Conservation (phyloP, 2,797 vertebrate species). For the Myotis daubentonii region DNA sequence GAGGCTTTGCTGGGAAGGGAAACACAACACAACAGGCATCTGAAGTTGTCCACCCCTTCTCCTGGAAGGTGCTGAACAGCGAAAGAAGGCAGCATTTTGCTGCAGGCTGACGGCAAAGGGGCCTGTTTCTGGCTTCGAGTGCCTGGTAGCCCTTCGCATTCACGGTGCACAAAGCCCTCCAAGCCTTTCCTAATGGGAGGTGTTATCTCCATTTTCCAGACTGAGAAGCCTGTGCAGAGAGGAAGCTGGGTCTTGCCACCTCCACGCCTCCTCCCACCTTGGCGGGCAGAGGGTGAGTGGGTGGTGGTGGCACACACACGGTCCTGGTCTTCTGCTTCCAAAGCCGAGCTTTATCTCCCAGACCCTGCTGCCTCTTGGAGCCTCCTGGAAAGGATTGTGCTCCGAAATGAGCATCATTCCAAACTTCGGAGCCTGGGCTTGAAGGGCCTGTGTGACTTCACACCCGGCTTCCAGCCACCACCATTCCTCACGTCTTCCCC, state of each 20-base stretch:
- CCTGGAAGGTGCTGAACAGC: neutral
- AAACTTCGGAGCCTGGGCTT: constrained; percentile 42
- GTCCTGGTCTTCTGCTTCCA: constrained; percentile 72
- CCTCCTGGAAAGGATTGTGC: constrained; percentile 44
- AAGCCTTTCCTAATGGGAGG: constrained; percentile 69
- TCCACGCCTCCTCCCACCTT: neutral
- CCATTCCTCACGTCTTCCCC: neutral
- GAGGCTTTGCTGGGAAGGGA: neutral
- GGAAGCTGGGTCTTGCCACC: constrained; percentile 11
- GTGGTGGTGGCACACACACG: neutral
- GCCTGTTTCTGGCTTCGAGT: constrained; percentile 30
- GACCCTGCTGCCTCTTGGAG: constrained; percentile 67
- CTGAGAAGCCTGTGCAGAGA: neutral
- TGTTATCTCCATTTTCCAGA: constrained; percentile 74
- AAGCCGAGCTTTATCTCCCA: constrained; percentile 71
- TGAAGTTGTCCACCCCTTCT: neutral
- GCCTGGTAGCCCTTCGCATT: constrained; percentile 46
- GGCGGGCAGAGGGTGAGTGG: constrained; percentile 10
- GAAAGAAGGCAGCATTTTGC: neutral
- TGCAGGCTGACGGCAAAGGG: constrained; percentile 21
- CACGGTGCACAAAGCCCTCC: constrained; percentile 57
- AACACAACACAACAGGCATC: neutral
- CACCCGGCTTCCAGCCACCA: neutral
- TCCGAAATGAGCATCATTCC: constrained; percentile 10
- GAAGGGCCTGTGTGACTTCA: neutral